phyloP scores from a whole-genome alignment of 1,140 invertebrate species.

The Solenopsis fugax region DNA sequence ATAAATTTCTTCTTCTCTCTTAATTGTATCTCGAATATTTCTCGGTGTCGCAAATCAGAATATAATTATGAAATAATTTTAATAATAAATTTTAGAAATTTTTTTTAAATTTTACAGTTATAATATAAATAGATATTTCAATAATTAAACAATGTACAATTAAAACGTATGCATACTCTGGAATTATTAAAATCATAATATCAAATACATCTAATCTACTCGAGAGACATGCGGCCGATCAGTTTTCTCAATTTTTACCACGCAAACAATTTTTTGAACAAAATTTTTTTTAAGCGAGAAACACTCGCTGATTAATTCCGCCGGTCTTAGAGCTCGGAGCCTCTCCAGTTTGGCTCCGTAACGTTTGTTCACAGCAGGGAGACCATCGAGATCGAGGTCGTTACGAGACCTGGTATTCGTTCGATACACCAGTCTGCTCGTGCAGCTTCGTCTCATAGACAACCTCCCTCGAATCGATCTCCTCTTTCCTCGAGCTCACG shows the following conservation, averaged over 20 bases:
- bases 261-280: neutral
- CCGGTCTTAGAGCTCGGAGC: neutral
- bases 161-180: neutral
- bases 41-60: neutral
- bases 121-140: neutral
- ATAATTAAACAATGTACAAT: neutral
- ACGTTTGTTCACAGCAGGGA: slow-evolving; percentile 46
- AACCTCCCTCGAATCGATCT: slow-evolving; percentile 1
- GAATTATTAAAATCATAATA: neutral
- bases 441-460: slow-evolving; percentile 20
- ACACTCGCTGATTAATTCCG: slow-evolving; percentile 26
- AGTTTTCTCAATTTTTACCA: neutral
- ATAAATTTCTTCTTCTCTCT: neutral
- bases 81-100: neutral
- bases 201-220: neutral
- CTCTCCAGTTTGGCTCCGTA: neutral
- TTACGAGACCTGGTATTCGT: slow-evolving; percentile 66
- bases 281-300: neutral
- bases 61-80: neutral
- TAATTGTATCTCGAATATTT: neutral
- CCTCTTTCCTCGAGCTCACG: neutral
- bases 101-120: neutral
- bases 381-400: slow-evolving; percentile 70
- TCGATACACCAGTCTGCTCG: slow-evolving; percentile 25
- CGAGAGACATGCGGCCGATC: neutral